Evolutionary conservation across 2,113 vertebrate species (phyloP), one percentile per base, ranked within the genome.

Genomic region (Gallinago media): DNA sequence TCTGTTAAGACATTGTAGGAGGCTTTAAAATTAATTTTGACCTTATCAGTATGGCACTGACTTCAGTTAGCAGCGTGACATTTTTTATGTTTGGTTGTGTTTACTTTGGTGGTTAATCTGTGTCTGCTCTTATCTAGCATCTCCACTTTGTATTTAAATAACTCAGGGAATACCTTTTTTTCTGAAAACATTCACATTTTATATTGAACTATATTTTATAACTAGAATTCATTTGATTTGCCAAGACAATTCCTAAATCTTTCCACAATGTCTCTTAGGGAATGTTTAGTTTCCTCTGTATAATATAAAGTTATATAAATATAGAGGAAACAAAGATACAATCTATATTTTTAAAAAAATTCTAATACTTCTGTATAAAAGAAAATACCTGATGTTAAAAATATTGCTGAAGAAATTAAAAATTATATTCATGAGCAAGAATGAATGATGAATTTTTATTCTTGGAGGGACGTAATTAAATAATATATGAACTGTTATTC

Each of bases 401-500:
- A 59, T 85, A 85, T 80, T 86, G 44, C 23, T 66, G 21, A 68
- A 82, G 18, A 88, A 94, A 93, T 76, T 68, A 89, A 74, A 61
- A 73, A 66, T 40, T 65, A 7, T 25, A 62, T 86, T 88, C 74
- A 73, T 47, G 38, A 85, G 38, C 10, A 82, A 73, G 34, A 29
- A 42, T 77, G 11, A 78, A 73, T 67, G 81, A 75, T 47, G 40
- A 81, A 66, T 75, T 85, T 32, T 79, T 95, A 3, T 89, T 85
- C 62, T 85, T 70, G 19, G 74, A 89, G 72, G 78, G 42, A 81
- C 54, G 17, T 65, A 82, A 47, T 67, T 95, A 88, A 94, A 92
- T 94, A 94, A 95, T 80, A 49, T 42, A 92, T 86, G 77, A 85
- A 70, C 63, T 23, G 34, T 88, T 96, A 32, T 49, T 96, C 84